Conservation (phyloP, 2,888 invertebrate genomes). For the Mythimna impura region DNA sequence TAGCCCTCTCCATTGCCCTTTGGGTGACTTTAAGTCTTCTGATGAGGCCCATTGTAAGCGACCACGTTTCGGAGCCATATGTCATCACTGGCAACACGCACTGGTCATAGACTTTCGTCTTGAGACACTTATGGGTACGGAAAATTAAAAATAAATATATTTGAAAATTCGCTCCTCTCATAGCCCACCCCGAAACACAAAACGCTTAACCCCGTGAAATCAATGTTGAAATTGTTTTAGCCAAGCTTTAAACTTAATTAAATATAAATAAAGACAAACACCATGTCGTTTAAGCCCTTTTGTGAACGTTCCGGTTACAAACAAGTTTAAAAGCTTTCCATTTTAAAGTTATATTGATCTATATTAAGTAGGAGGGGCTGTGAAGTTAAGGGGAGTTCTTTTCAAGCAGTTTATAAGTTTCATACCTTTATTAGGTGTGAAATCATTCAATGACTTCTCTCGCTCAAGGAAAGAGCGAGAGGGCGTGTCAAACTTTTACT, state of each 20-base stretch:
- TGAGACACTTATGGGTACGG: no score
- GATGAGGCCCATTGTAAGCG: no score
- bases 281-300: slow-evolving; percentile 41
- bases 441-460: no score
- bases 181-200: slow-evolving; percentile 46
- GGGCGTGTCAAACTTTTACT: no score
- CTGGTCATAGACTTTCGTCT: no score
- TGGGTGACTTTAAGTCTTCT: no score
- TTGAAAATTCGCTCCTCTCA: slow-evolving; percentile 16
- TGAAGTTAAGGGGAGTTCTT: not conserved
- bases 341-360: slow-evolving; percentile 25
- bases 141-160: no score
- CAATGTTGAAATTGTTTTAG: slow-evolving; percentile 63
- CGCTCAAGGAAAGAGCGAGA: no score
- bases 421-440: not conserved
- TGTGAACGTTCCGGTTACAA: slow-evolving; percentile 38
- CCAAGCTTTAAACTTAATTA: slow-evolving; percentile 62
- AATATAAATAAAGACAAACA: slow-evolving; percentile 64
- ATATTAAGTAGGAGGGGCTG: not conserved
- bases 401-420: no score
- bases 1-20: no score
- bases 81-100: no score
- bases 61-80: no score
- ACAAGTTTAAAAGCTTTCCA: slow-evolving; percentile 31
- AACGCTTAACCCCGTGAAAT: slow-evolving; percentile 65